Evolutionary conservation across 2,888 invertebrate genomes (phyloP), one percentile per base, ranked within the genome.

Genomic region (Sinhomidia bicolor): DNA sequence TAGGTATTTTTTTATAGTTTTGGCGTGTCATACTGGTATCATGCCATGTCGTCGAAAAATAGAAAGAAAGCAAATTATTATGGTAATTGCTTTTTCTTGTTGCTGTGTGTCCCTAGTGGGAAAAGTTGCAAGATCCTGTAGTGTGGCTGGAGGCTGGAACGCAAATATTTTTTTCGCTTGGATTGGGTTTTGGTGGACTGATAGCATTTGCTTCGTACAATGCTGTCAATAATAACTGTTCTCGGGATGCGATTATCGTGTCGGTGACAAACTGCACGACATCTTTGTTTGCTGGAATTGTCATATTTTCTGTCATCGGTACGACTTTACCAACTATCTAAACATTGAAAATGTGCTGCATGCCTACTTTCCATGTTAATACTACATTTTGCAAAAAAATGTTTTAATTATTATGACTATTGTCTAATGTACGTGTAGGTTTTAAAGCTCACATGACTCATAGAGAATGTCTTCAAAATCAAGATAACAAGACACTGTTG

Each of bases 161-260:
- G 0, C 99, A 99, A 94, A 99, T 99, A 93, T 99, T 99, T 94
- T 99, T 99, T 94, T 99, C 98, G 0, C 95, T 99, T 89, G 99
- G 99, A 9, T 94, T 99, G 76, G 99, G 98, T 0, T 99, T 99
- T 92, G 99, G 99, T 12, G 99, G 99, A 9, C 94, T 99, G 51
- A 99, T 99, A 90, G 99, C 99, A 0, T 99, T 99, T 93, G 97
- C 98, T 0, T 99, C 99, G 0, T 99, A 99, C 94, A 99, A 99
- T 94, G 98, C 98, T 0, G 97, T 98, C 1, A 98, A 98, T 93
- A 99, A 99, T 94, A 98, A 99, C 94, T 98, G 98, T 93, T 98
- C 97, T 93, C 95, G 98, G 91, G 99, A 99, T 93, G 98, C 98
- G 7, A 95, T 98, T 82, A 96, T 97, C 94, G 98, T 99, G 47